These are phyloP conservation scores for Candoia aspera DNA, from an alignment of 2,113 vertebrate species.

Conservation along the genomic window DNA sequence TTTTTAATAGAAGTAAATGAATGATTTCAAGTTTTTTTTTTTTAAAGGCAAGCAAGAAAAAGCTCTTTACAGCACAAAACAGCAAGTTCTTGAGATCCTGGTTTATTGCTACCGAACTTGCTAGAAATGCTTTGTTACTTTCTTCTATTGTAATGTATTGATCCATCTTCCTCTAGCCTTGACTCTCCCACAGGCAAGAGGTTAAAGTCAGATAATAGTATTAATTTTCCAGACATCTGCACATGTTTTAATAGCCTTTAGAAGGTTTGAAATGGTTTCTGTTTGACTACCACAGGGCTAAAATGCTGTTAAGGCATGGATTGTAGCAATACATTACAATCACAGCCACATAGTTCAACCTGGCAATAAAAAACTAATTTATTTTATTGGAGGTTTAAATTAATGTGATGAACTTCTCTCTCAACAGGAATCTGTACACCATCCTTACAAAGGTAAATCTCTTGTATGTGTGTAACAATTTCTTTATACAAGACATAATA, in stretches of 20 bases:
- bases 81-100: slow-evolving; percentile 34
- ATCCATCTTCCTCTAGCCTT: slow-evolving; percentile 71
- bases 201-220: slow-evolving; percentile 77
- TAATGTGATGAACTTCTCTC: slow-evolving; percentile 60
- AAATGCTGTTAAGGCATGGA: slow-evolving; percentile 76
- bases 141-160: slow-evolving; percentile 66
- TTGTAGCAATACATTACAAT: slow-evolving; percentile 74
- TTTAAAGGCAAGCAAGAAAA: slow-evolving; percentile 41
- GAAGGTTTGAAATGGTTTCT: slow-evolving; percentile 74
- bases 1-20: slow-evolving; percentile 63
- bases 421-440: slow-evolving; percentile 40
- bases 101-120: slow-evolving; percentile 46
- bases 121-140: slow-evolving; percentile 56
- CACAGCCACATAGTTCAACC: slow-evolving; percentile 62
- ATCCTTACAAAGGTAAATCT: slow-evolving; percentile 41
- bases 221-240: slow-evolving; percentile 83
- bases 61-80: slow-evolving; percentile 40
- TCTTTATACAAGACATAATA: slow-evolving; percentile 34
- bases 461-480: background rate
- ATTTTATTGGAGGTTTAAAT: slow-evolving; percentile 72
- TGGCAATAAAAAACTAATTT: slow-evolving; percentile 72
- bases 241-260: slow-evolving; percentile 80
- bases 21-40: slow-evolving; percentile 27
- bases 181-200: slow-evolving; percentile 74
- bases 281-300: slow-evolving; percentile 76